Base-by-base conservation (phyloP, 2,888 invertebrate genomes). In the Xylophagus ater region DNA sequence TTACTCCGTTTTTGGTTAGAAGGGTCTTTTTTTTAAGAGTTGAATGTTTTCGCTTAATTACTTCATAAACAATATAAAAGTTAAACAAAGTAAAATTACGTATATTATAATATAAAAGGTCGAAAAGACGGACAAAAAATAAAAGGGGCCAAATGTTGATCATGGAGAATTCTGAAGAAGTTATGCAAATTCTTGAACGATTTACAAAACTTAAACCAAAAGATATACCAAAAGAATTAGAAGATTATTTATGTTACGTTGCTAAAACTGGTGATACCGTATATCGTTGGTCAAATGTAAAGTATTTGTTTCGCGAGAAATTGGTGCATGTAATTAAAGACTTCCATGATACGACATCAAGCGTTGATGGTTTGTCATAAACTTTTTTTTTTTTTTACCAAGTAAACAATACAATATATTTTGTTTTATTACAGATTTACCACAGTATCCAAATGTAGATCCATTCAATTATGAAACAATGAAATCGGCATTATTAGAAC, bases 181-280 rank as follows among this genome's bases (percentile, higher is more conserved):
- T 86, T 53, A 70, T 85, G 56, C 83, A 86, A 60, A 81, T 81
- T 51, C 68, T 88, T 43, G 86, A 87, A 62, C 82, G 86, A 56
- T 87, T 85, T 59, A 76, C 83, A 29, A 85, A 88, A 65, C 72
- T 70, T 28, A 72, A 72, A 51, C 77, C 78, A 10, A 81, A 81
- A 61, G 84, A 83, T 53, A 88, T 93, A 53, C 89, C 92, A 14
- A 76, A 81, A 46, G 81, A 88, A 57, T 70, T 94, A 43, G 90
- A 93, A 55, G 88, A 89, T 44, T 93, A 90, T 61, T 71, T 94
- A 49, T 74, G 75, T 50, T 84, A 83, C 69, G 88, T 94, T 50
- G 93, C 93, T 4, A 85, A 85, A 65, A 92, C 90, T 55, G 93
- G 94, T 47, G 89, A 93, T 67, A 88, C 89, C 24, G 78, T 93